These are phyloP conservation scores for Fringilla coelebs DNA, from an alignment of 2,797 vertebrate species.

Conservation along the genomic window DNA sequence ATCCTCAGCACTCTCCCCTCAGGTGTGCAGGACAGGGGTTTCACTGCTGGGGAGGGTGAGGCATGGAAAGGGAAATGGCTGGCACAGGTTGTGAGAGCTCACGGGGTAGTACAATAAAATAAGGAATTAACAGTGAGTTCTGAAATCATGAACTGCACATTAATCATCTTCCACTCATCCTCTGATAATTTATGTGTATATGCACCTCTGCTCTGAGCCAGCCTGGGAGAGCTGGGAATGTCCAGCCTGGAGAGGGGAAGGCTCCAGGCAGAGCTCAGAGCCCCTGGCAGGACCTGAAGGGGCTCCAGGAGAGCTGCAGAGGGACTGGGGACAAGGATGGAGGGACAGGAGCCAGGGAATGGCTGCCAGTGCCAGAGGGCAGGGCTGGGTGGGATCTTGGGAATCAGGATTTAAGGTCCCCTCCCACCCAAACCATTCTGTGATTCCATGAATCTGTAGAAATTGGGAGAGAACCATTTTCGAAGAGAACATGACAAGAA, in stretches of 20 bases:
- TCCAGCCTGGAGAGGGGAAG: background rate
- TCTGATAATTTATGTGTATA: background rate
- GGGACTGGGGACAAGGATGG: background rate
- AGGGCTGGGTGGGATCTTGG: background rate
- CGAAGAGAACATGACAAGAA: background rate
- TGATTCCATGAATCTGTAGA: background rate
- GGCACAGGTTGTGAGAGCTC: background rate
- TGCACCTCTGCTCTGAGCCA: background rate
- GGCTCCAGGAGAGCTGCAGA: background rate
- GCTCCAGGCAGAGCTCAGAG: background rate
- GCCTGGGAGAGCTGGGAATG: background rate
- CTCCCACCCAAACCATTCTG: rapidly evolving
- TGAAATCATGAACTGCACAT: background rate
- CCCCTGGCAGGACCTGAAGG: background rate
- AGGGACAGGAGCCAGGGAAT: background rate
- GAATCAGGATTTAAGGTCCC: background rate
- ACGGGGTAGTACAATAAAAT: background rate
- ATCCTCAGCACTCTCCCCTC: background rate
- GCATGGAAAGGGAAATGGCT: background rate
- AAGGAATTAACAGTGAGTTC: background rate
- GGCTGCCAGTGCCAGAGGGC: background rate
- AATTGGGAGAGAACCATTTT: background rate
- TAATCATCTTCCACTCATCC: background rate
- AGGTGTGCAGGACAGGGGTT: background rate
- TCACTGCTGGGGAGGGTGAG: background rate